These are phyloP conservation scores for Shargacucullia verbasci DNA, from an alignment of 2,888 invertebrate genomes.

Conservation along the genomic window DNA sequence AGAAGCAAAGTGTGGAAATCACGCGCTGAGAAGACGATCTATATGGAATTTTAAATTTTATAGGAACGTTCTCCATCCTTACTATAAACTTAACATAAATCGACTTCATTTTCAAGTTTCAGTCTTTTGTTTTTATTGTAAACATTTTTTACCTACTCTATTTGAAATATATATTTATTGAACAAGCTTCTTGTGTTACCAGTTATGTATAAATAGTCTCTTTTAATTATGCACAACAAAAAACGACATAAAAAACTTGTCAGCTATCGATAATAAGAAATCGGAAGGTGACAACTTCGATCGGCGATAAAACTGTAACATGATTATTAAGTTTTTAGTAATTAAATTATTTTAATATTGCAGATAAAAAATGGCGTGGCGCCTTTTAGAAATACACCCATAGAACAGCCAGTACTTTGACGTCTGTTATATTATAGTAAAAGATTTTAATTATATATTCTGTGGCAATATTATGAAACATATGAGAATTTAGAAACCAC, in stretches of 20 bases:
- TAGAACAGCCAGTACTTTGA: no score
- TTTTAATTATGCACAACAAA: slow-evolving; percentile 20
- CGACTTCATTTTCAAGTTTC: no score
- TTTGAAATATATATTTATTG: slow-evolving; percentile 2
- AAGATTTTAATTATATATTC: no score
- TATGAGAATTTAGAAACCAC: no score
- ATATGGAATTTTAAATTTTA: no score
- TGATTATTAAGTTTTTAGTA: slow-evolving; percentile 35
- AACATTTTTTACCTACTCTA: no score
- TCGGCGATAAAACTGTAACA: slow-evolving; percentile 30
- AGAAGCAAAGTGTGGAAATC: slow-evolving; percentile 1
- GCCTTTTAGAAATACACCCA: background rate
- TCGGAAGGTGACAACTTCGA: slow-evolving; percentile 40
- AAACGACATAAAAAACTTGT: slow-evolving; percentile 35
- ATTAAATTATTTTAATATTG: slow-evolving; percentile 5
- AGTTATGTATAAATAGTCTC: slow-evolving; percentile 17
- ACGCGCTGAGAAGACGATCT: no score
- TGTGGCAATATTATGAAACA: no score
- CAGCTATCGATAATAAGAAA: slow-evolving; percentile 38
- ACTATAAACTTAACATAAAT: no score
- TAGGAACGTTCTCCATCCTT: no score
- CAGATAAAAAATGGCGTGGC: slow-evolving; percentile 6
- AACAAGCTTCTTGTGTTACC: slow-evolving; percentile 31
- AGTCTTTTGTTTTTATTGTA: no score
- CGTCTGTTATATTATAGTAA: no score